Evolutionary conservation across 37 sponge, comb jelly and placozoan genomes (phyloP), one percentile per base, ranked within the genome.

Genomic region (Beroe forskalii): DNA sequence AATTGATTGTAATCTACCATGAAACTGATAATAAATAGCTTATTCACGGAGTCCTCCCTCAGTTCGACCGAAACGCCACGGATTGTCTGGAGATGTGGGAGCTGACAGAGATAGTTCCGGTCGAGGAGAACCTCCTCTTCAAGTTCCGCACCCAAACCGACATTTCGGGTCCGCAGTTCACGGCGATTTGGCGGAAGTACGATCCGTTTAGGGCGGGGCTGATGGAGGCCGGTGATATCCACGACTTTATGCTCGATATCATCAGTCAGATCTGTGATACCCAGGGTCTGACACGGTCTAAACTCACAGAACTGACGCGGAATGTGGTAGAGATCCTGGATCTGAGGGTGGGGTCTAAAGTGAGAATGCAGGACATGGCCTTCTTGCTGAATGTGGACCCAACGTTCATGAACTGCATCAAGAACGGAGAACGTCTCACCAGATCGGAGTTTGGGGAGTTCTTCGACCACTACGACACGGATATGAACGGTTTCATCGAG

Each of bases 401-500:
- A 9, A 80, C 86, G 2, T 80, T 80, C 55, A 80, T 80, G 86
- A 80, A 80, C 86, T 80, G 86, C 55, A 80, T 80, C 86, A 80
- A 80, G 40, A 80, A 80, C 86, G 86, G 86, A n/a, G 86, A 80
- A 1, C 1, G 86, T 14, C 86, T 80, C 1, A 42, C 86, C 8
- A 12, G 86, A 17, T 48, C 55, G 24, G 86, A 80, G 27, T 80
- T 80, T n/a, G 55, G 86, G 6, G 86, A 80, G 55, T 80, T 80
- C 42, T 80, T 80, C 86, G 86, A 80, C 55, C 86, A 80, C 86
- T 80, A 80, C 30, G 86, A 80, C 48, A 37, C 86, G 55, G 86
- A 80, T 80, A 80, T 80, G 86, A 80, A 80, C 55, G 86, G 86
- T 44, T 80, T 80, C 20, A 80, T 80, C 30, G 86, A 80, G 86